Evolutionary conservation across 2,888 invertebrate species (phyloP), one percentile per base, ranked within the genome.

Genomic region (Epiblema foenella): DNA sequence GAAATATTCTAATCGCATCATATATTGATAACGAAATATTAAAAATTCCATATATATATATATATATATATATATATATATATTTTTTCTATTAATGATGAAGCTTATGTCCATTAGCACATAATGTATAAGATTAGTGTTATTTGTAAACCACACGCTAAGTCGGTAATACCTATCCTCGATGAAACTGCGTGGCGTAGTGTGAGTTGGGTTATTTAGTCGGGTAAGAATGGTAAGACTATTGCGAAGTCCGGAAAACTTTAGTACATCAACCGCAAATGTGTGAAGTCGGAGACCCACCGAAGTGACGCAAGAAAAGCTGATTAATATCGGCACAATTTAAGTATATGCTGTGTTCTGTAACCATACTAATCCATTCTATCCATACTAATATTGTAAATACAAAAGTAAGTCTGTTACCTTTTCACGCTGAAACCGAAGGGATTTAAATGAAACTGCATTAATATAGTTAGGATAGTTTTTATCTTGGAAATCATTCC

Each of bases 191-290:
- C 58, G 20, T 52, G 52, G 39, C 39, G 51, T 51, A 51, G 59
- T n/a, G 49, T n/a, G 56, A 59, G 58, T 52, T 68, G 67, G 18
- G 29, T 39, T 59, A 68, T 59, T 68, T 52, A 52, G 59, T 68
- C 39, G 56, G 51, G 7, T 15, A 46, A 37, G 59, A 59, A 59
- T 68, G 51, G 7, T 15, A 46, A 37, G 59, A 59, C 67, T 68
- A 59, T 59, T 68, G 59, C 51, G 24, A 68, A 68, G 59, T 68
- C 59, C 9, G 59, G 24, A 59, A 67, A 59, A 66, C 37, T 18
- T 66, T 49, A 58, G 57, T 66, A 51, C 49, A 49, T 58, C 66
- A 58, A 29, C n/a, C 37, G 57, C 67, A 68, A 59, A 68, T 59
- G 67, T 52, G 51, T 59, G 24, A n/a, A 52, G 39, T 59, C 67